Evolutionary conservation across 1,140 invertebrate species (phyloP).

Genomic region (Armadillidium nasatum): DNA sequence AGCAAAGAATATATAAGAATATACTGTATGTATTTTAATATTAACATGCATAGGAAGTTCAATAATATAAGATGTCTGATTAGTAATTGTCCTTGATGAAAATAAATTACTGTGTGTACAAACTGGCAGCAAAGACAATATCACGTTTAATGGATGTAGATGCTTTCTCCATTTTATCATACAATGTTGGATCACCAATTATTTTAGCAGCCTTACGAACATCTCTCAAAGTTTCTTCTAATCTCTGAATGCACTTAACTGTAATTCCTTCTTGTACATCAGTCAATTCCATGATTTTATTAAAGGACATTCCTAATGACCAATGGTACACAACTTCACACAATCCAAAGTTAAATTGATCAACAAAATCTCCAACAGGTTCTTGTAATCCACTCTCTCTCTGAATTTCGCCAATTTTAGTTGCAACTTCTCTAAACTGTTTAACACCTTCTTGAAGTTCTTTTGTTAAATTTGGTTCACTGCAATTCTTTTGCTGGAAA

Average conservation of each 20-base stretch:
- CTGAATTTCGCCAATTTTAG: slow-evolving; percentile 57
- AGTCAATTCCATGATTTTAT: slow-evolving; percentile 85
- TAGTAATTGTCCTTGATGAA: background rate
- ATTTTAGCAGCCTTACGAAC: slow-evolving; percentile 87
- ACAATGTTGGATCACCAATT: slow-evolving; percentile 84
- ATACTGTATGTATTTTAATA: too few species aligned
- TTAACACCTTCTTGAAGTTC: slow-evolving; percentile 58
- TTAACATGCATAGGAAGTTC: too few species aligned
- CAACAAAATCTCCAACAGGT: slow-evolving; percentile 55
- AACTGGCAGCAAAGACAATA: slow-evolving; percentile 95
- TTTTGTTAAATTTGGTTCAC: slow-evolving; percentile 55
- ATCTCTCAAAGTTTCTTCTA: slow-evolving; percentile 88
- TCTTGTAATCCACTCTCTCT: slow-evolving; percentile 54
- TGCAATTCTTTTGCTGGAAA: slow-evolving; percentile 73
- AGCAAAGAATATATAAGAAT: too few species aligned
- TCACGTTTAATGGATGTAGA: slow-evolving; percentile 89
- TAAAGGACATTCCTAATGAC: slow-evolving; percentile 84
- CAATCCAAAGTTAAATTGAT: slow-evolving; percentile 81
- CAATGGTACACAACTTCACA: slow-evolving; percentile 93
- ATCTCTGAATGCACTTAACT: slow-evolving; percentile 91
- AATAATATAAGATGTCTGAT: too few species aligned
- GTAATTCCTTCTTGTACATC: slow-evolving; percentile 97
- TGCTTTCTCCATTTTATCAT: slow-evolving; percentile 92
- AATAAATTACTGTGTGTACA: slow-evolving; percentile 68
- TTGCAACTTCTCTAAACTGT: slow-evolving; percentile 54